Conservation (phyloP, 2,888 invertebrate species). For the Serrognathus titanus region DNA sequence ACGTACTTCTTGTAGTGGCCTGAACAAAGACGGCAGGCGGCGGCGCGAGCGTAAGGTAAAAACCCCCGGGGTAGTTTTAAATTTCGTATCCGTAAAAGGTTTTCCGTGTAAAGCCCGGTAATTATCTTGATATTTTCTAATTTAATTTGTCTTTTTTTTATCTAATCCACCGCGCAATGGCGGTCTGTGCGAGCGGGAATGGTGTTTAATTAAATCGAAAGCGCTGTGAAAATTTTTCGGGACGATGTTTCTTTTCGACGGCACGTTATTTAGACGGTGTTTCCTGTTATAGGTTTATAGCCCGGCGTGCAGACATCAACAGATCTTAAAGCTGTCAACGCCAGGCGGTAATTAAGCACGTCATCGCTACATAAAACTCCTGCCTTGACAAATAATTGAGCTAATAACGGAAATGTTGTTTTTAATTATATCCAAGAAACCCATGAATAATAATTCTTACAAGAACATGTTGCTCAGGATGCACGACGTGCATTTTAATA, state of each 20-base stretch:
- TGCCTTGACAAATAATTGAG: background rate
- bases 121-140: constrained; percentile 4
- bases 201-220: background rate
- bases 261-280: background rate
- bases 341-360: background rate
- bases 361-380: background rate
- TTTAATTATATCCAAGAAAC: background rate
- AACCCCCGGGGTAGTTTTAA: constrained; percentile 1
- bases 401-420: background rate
- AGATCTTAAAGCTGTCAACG: background rate
- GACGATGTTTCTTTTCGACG: background rate
- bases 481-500: too few relatives aligned
- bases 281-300: background rate
- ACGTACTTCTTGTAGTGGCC: too few relatives aligned
- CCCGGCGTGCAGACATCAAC: background rate
- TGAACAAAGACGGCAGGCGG: too few relatives aligned
- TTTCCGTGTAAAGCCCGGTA: constrained; percentile 2
- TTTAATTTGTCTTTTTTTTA: constrained; percentile 1
- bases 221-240: background rate
- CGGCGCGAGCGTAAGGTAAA: too few relatives aligned
- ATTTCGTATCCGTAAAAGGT: constrained; percentile 5
- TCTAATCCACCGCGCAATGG: background rate
- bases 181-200: background rate
- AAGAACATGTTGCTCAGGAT: too few relatives aligned
- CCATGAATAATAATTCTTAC: too few relatives aligned